Evolutionary conservation across 2,797 vertebrate genomes (phyloP).

Genomic region (Acanthurus lineatus): DNA sequence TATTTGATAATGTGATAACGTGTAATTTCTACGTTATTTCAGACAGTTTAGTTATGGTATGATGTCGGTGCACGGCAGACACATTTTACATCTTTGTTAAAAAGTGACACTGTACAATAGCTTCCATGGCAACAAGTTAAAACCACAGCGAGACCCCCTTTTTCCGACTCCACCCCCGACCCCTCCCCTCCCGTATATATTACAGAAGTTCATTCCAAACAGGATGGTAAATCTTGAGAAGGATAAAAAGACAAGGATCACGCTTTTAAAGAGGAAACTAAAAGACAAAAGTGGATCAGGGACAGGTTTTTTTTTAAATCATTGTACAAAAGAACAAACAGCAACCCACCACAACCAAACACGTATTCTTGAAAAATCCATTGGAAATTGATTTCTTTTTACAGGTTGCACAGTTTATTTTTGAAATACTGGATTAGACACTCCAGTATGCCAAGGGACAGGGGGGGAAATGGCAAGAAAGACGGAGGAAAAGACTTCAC

Average conservation of each 20-base stretch:
- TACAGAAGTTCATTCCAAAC: slow-evolving; percentile 81
- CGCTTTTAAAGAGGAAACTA: slow-evolving; percentile 58
- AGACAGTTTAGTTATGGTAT: slow-evolving; percentile 69
- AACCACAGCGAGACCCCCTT: slow-evolving; percentile 76
- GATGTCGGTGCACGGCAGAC: slow-evolving; percentile 73
- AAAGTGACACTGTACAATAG: slow-evolving; percentile 88
- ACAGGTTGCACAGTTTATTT: slow-evolving; percentile 93
- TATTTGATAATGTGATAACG: slow-evolving; percentile 62
- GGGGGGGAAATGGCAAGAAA: slow-evolving; percentile 50
- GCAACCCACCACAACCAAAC: slow-evolving; percentile 90
- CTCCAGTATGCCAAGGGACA: slow-evolving; percentile 73
- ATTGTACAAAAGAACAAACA: slow-evolving; percentile 85
- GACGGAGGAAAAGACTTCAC: slow-evolving; percentile 77
- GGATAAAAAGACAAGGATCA: slow-evolving; percentile 78
- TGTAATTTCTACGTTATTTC: slow-evolving; percentile 62
- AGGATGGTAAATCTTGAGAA: slow-evolving; percentile 72
- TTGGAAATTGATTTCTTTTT: slow-evolving; percentile 88
- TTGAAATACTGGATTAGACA: slow-evolving; percentile 76
- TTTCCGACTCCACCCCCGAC: slow-evolving; percentile 32
- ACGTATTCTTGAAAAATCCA: slow-evolving; percentile 88
- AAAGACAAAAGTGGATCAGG: slow-evolving; percentile 63
- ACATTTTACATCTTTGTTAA: slow-evolving; percentile 81
- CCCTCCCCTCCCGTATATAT: slow-evolving; percentile 64
- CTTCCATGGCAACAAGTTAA: slow-evolving; percentile 79
- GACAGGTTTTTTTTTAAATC: slow-evolving; percentile 68